These are phyloP conservation scores for Schlechtendalia chinensis DNA, from an alignment of 1,140 invertebrate species.

Conservation along the genomic window DNA sequence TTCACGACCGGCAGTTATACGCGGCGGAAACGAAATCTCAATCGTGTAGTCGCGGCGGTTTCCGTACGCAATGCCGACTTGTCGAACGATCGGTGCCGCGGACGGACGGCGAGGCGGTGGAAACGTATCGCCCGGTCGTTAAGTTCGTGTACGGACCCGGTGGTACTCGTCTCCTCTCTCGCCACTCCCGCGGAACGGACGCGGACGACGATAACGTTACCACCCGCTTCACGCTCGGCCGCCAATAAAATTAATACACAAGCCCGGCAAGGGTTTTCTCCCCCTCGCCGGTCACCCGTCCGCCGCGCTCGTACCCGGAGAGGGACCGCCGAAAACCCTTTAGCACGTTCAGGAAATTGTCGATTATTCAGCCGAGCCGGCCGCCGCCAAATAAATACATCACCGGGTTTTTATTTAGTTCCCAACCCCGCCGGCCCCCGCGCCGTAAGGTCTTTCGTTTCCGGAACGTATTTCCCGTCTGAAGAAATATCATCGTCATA, in stretches of 20 bases:
- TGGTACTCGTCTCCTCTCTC: no score
- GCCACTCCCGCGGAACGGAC: background rate
- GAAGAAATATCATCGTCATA: constrained; percentile 16
- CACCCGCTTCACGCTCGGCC: constrained; percentile 45
- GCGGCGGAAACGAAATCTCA: no score
- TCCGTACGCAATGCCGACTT: no score
- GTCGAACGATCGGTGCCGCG: no score
- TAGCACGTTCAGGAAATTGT: constrained; percentile 43
- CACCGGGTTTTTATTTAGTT: constrained; percentile 41
- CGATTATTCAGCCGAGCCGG: constrained; percentile 46
- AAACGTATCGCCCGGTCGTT: constrained; percentile 41
- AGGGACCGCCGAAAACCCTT: constrained; percentile 40
- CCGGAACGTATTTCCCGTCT: constrained; percentile 42
- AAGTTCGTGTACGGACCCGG: no score
- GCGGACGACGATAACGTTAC: constrained; percentile 33
- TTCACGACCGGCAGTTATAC: no score
- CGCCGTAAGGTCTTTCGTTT: constrained; percentile 29
- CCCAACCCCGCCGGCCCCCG: background rate
- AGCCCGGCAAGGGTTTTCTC: constrained; percentile 30
- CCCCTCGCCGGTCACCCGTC: background rate
- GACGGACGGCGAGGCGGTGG: background rate
- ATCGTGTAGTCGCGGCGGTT: no score
- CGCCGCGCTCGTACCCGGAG: background rate
- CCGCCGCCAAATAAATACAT: constrained; percentile 45
- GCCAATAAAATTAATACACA: constrained; percentile 48